Conservation (phyloP, 2,113 vertebrate species). For the Brachypodius melanocephalos region DNA sequence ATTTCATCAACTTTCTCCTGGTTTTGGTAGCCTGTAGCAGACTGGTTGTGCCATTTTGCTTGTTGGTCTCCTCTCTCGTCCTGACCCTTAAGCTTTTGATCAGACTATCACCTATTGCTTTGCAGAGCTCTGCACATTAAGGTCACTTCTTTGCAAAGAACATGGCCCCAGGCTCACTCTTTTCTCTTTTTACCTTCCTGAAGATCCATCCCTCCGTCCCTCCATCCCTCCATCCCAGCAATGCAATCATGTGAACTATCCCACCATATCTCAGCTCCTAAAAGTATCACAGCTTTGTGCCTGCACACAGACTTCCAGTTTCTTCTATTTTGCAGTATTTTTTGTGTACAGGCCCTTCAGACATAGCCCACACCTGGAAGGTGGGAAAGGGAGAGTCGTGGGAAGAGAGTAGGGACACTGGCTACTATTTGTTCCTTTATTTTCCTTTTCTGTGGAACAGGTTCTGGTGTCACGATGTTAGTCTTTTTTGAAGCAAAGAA, state of each 20-base stretch:
- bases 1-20: not conserved
- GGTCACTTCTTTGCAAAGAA: not conserved
- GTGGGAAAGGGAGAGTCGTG: not conserved
- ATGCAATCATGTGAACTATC: not conserved
- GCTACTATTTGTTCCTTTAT: not conserved
- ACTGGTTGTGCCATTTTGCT: accelerated
- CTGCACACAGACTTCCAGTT: not conserved
- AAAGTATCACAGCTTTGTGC: not conserved
- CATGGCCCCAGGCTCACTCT: not conserved
- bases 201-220: not conserved
- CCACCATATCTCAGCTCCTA: not conserved
- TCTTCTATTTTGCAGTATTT: not conserved
- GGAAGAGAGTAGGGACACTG: not conserved
- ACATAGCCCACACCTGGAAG: not conserved
- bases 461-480: not conserved
- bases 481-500: not conserved
- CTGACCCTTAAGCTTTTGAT: not conserved
- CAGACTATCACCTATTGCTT: not conserved
- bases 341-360: not conserved
- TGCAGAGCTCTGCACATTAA: not conserved
- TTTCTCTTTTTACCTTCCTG: not conserved
- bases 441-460: not conserved
- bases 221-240: not conserved
- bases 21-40: not conserved
- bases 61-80: accelerated